Evolutionary conservation across 2,888 invertebrate species (phyloP).

Genomic region (Choristoneura rosaceana): DNA sequence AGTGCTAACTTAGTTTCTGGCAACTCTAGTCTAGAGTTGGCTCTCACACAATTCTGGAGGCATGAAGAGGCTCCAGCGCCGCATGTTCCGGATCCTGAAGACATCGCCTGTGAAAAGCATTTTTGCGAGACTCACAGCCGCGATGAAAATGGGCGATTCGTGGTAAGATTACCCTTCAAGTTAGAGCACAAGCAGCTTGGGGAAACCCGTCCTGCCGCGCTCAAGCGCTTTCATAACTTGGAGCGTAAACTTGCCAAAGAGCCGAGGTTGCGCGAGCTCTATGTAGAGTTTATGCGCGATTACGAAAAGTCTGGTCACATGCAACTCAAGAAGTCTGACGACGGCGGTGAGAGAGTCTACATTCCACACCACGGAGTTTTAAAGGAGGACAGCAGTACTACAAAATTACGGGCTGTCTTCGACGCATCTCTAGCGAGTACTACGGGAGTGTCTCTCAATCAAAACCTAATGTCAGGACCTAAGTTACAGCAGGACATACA

Average conservation of each 20-base stretch:
- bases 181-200: conserved; percentile 7
- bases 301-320: conserved; percentile 27
- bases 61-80: neutral
- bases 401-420: conserved; percentile 30
- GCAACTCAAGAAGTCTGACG: neutral
- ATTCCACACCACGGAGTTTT: conserved; percentile 33
- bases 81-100: neutral
- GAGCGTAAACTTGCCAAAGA: conserved; percentile 27
- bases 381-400: conserved; percentile 24
- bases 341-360: neutral
- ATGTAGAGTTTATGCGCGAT: conserved; percentile 23
- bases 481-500: conserved; percentile 45
- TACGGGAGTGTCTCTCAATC: conserved; percentile 40
- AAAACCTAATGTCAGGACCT: conserved; percentile 43
- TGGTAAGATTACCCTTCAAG: conserved; percentile 27
- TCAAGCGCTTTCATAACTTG: conserved; percentile 28
- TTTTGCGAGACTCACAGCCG: neutral
- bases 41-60: conserved; percentile 9
- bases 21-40: neutral
- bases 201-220: conserved; percentile 13
- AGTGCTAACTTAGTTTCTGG: neutral
- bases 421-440: conserved; percentile 15
- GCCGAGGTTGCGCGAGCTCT: conserved; percentile 2
- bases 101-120: conserved; percentile 2
- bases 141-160: conserved; percentile 7